Evolutionary conservation across 2,113 vertebrate genomes (phyloP).

Genomic region (Willisornis vidua): DNA sequence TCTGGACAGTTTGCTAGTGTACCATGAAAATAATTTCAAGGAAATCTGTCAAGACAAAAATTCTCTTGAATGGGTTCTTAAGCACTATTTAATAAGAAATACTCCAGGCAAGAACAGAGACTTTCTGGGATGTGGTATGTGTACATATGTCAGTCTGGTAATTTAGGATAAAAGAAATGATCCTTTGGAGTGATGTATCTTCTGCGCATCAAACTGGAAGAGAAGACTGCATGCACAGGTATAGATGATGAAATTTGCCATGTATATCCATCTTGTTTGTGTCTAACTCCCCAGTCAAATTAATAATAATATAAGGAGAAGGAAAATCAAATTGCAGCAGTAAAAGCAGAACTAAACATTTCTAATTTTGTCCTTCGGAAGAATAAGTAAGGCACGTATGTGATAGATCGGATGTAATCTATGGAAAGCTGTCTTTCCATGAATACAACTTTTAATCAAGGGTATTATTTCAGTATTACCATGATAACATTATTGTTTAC

Average conservation of each 20-base stretch:
- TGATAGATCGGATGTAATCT: neutral
- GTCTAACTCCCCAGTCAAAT: neutral
- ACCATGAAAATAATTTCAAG: constrained; percentile 20
- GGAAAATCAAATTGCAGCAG: neutral
- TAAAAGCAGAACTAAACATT: neutral
- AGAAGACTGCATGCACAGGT: neutral
- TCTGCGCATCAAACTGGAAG: neutral
- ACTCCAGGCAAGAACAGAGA: neutral
- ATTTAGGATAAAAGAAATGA: neutral
- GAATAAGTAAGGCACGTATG: neutral
- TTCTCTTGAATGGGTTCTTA: neutral
- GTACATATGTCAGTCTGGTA: neutral
- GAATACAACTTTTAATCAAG: neutral
- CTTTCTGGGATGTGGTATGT: neutral
- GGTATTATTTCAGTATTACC: neutral
- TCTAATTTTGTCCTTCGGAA: neutral
- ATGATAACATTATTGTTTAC: neutral
- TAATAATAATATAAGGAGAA: neutral
- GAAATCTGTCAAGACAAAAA: neutral
- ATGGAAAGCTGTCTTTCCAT: neutral
- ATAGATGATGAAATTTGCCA: neutral
- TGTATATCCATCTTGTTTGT: neutral
- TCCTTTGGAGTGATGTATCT: neutral
- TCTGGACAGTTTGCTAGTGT: neutral
- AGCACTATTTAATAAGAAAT: neutral